Percentiles rank a stretch among this genome's conserved stretches.
These are phyloP conservation scores for Speoplatyrhinus poulsoni DNA, from an alignment of 2,113 vertebrate genomes.

Conservation along the genomic window DNA sequence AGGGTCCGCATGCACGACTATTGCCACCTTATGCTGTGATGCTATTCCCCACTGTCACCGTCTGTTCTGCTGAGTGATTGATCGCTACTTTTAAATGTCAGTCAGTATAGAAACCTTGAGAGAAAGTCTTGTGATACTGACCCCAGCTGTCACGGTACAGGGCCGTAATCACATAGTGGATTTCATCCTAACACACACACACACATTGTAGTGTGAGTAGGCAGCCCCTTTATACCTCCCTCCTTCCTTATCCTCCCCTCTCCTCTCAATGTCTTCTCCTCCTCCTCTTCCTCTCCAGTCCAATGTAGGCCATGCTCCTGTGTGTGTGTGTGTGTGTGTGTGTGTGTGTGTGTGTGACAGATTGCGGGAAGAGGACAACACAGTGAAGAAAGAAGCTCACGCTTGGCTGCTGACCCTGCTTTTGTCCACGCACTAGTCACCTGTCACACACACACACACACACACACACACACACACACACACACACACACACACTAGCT, in stretches of 20 bases:
- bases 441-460: conserved; percentile 68
- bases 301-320: neutral
- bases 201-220: no score
- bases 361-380: conserved; percentile 82
- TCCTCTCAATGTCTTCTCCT: neutral
- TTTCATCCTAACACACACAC: conserved; percentile 6
- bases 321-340: conserved; percentile 10
- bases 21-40: neutral
- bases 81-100: no score
- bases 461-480: conserved; percentile 16
- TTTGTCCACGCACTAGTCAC: conserved; percentile 84
- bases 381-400: conserved; percentile 78
- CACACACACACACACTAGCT: conserved; percentile 39
- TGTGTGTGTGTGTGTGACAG: conserved; percentile 56
- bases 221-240: conserved; percentile 55
- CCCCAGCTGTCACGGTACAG: neutral
- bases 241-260: conserved; percentile 15
- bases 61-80: neutral
- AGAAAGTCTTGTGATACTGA: neutral
- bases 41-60: no score
- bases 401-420: conserved; percentile 78
- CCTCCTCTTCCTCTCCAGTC: neutral
- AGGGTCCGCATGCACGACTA: neutral
- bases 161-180: conserved; percentile 5
- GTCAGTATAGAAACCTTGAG: no score